These are phyloP conservation scores for Plecotus auritus DNA, from an alignment of 2,113 vertebrate species.

Conservation along the genomic window DNA sequence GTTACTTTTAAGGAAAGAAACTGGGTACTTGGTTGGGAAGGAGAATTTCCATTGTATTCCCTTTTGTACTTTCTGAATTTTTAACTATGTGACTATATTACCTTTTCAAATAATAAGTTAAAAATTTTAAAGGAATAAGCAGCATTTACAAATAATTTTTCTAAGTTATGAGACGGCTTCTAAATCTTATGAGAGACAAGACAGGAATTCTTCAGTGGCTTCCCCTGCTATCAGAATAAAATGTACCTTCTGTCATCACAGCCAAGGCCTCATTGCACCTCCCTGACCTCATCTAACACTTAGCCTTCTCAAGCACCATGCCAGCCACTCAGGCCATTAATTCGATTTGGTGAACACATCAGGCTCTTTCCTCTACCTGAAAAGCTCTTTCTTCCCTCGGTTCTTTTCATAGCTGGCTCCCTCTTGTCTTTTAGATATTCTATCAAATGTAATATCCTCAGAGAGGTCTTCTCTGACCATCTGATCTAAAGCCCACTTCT, in stretches of 20 bases:
- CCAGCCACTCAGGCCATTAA: not conserved
- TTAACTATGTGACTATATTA: constrained; percentile 11
- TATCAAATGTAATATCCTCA: not conserved
- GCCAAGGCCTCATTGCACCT: not conserved
- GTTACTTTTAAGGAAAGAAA: constrained; percentile 19
- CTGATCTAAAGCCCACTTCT: not conserved
- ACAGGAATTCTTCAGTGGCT: not conserved
- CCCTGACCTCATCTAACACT: not conserved
- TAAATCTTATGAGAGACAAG: not conserved
- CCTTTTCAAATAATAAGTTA: not conserved
- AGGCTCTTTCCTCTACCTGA: not conserved
- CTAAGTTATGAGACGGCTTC: not conserved
- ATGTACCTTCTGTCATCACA: not conserved
- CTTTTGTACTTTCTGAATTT: constrained; percentile 9
- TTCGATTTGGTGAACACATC: not conserved
- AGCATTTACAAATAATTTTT: constrained; percentile 40
- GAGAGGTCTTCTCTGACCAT: not conserved
- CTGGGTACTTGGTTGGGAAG: not conserved
- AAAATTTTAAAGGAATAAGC: not conserved
- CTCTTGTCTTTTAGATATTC: not conserved
- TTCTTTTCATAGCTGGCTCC: not conserved
- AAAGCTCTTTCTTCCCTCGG: not conserved
- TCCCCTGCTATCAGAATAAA: not conserved
- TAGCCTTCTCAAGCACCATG: not conserved
- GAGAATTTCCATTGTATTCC: not conserved